Evolutionary conservation across 2,113 vertebrate species (phyloP).

Genomic region (Malaclemys terrapin): DNA sequence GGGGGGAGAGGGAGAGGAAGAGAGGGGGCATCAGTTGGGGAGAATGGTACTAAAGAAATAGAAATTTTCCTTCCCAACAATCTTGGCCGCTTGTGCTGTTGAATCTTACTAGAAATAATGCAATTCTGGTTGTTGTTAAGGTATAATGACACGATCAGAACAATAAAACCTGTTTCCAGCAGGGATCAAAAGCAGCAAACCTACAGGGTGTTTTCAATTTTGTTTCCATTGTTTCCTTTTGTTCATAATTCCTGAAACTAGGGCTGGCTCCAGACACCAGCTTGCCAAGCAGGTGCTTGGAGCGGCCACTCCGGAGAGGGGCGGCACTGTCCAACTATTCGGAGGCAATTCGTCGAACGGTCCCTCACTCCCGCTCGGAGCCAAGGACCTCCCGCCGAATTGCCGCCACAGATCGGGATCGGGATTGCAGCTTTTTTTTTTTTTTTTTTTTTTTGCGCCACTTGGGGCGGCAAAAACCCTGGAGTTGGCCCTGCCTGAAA

Average conservation of each 20-base stretch:
- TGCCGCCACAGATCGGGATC: too few relatives aligned
- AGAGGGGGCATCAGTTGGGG: not conserved
- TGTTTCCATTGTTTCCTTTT: not conserved
- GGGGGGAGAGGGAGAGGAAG: not conserved
- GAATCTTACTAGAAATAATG: constrained; percentile 27
- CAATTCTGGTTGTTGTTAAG: constrained; percentile 14
- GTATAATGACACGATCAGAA: not conserved
- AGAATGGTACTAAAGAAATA: not conserved
- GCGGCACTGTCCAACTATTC: too few relatives aligned
- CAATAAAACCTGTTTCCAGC: not conserved
- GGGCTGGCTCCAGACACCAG: too few relatives aligned
- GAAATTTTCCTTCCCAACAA: not conserved
- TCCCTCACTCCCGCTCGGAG: too few relatives aligned
- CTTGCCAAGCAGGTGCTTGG: too few relatives aligned
- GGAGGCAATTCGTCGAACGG: too few relatives aligned
- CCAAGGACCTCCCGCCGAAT: too few relatives aligned
- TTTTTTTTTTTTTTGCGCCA: too few relatives aligned
- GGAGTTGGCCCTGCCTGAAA: not conserved
- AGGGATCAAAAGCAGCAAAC: not conserved
- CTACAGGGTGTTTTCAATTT: not conserved
- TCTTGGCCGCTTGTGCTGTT: not conserved
- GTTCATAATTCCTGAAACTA: not conserved
- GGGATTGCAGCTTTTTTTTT: too few relatives aligned
- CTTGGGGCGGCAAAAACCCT: too few relatives aligned
- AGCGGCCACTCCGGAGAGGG: too few relatives aligned